A percentile compares a stretch with the other conserved stretches of the same genome.
These are phyloP conservation scores for Lepilemur ruficaudatus DNA, from an alignment of 2,797 vertebrate genomes.

Conservation along the genomic window DNA sequence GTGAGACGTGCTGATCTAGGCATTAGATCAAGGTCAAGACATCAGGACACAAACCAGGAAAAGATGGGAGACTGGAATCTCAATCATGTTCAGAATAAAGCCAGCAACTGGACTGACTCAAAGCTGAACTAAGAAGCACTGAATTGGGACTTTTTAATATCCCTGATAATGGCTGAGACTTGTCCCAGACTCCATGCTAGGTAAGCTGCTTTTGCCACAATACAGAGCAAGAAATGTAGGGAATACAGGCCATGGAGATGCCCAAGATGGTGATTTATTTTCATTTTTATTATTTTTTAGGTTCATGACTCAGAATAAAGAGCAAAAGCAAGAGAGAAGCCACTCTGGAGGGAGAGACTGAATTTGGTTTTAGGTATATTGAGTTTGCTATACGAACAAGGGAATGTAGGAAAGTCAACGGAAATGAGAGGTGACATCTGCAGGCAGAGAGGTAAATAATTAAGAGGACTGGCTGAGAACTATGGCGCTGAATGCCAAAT, in stretches of 20 bases:
- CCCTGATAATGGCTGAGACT: background rate
- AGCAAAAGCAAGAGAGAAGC: constrained; percentile 18
- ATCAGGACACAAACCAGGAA: background rate
- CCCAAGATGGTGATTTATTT: background rate
- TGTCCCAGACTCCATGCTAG: background rate
- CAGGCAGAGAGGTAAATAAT: constrained; percentile 4
- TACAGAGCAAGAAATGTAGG: background rate
- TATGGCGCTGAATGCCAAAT: background rate
- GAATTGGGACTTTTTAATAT: background rate
- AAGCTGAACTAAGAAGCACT: background rate
- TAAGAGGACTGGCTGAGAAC: constrained; percentile 4
- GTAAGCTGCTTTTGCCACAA: background rate
- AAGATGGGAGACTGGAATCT: background rate
- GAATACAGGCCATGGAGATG: background rate
- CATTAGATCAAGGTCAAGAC: constrained; percentile 37
- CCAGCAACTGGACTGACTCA: background rate
- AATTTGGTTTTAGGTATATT: background rate
- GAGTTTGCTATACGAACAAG: background rate
- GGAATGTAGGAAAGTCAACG: background rate
- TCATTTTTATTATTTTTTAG: background rate
- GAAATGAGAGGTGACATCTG: constrained; percentile 28
- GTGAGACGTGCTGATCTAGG: background rate
- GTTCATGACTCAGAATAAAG: constrained; percentile 2
- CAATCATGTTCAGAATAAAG: constrained; percentile 22
- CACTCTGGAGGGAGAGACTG: background rate